Base-by-base conservation (phyloP, 2,797 vertebrate genomes). In the Sphaeramia orbicularis region DNA sequence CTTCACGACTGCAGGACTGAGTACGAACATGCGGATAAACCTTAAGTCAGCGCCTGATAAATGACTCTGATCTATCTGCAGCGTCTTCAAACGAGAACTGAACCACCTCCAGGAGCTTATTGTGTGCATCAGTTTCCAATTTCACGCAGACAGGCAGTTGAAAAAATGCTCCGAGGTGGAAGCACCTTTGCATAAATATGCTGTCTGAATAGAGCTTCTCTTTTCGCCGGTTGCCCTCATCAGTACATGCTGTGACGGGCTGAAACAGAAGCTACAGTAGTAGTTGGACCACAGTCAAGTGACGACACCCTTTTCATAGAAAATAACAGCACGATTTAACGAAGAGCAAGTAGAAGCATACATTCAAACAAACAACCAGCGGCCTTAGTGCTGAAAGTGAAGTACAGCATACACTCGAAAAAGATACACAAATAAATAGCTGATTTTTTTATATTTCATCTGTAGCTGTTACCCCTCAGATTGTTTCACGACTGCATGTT, bases 301-400 rank as follows among this genome's bases (percentile, higher is more conserved):
- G 21, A 77, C 18, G 8, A 60, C 76, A 50, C 53, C 62, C 54
- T 50, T 70, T 47, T 71, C n/a, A 72, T 18, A 68, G 67, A 78
- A 89, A 86, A 76, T 53, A 74, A 78, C 30, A 41, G 56, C 48
- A 35, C 35, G 56, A 71, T 50, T 65, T 19, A 69, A 78, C 78
- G 58, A 61, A 18, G 13, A 53, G 67, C 24, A 47, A 71, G 51
- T 65, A 58, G 83, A 80, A 85, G 86, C 66, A 42, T 78, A 90
- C 79, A 89, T 93, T 91, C 83, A 88, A 83, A 65, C 83, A 87
- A 84, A 58, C 43, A 76, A 77, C 74, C 76, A 67, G 63, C 63
- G 15, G 70, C 61, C 60, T 74, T 69, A 53, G 84, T 76, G 86
- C 83, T 81, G 84, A 76, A 84, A 80, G 74, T 84, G 75, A 89